Evolutionary conservation across 2,113 vertebrate species (phyloP).

Genomic region (Saccopteryx bilineata): DNA sequence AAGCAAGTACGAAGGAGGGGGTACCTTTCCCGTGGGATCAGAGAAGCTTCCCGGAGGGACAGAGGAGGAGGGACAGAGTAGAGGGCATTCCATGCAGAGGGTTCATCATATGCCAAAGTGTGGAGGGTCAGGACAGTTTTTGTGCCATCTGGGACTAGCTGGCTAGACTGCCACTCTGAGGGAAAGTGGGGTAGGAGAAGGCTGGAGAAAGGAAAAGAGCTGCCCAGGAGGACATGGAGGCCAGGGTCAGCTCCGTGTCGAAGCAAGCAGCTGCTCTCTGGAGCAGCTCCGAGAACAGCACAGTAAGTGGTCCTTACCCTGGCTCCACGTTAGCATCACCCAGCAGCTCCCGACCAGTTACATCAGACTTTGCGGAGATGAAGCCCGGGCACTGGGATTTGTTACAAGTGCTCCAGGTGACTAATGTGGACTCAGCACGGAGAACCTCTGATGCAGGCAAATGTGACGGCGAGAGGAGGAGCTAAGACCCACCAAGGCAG

Average conservation of each 20-base stretch:
- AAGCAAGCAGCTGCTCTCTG: neutral
- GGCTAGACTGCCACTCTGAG: neutral
- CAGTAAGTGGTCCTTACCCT: neutral
- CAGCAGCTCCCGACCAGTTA: fast-evolving
- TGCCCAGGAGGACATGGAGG: fast-evolving
- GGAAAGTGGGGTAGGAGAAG: neutral
- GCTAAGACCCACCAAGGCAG: neutral
- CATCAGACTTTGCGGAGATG: neutral
- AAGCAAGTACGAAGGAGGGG: neutral
- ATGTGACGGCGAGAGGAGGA: neutral
- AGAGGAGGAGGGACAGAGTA: fast-evolving
- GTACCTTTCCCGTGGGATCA: neutral
- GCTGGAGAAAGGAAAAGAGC: neutral
- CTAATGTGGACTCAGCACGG: neutral
- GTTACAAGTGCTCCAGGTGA: neutral
- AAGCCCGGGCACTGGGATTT: neutral
- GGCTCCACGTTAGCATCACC: neutral
- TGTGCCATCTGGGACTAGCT: neutral
- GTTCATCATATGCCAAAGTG: neutral
- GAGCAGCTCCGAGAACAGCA: fast-evolving
- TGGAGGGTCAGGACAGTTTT: too few species aligned
- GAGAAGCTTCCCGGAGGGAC: neutral
- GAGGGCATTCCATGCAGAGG: neutral
- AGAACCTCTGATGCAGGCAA: neutral
- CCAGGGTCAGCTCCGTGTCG: too few species aligned